phyloP scores from a whole-genome alignment of 2,113 vertebrate species.

The Sus scrofa region T2T-Sscrofa CM000824.6:113295001-113295500 shows the following conservation, averaged over 20 bases:
- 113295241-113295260: background rate
- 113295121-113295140: constrained; percentile 62
- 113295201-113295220: background rate
- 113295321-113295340: background rate
- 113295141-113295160: background rate
- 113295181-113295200: background rate
- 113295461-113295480: background rate
- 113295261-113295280: background rate
- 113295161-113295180: background rate
- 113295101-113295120: background rate
- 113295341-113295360: background rate
- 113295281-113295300: background rate
- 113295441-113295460: background rate
- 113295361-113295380: background rate
- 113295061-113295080: constrained; percentile 32
- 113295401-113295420: background rate
- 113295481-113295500: background rate
- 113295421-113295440: background rate
- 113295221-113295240: background rate
- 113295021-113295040: background rate
- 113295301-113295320: background rate
- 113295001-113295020: background rate
- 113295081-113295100: constrained; percentile 62
- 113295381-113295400: background rate
- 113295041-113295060: background rate